Evolutionary conservation across 2,888 invertebrate genomes (phyloP).

Genomic region (Catocala nupta): DNA sequence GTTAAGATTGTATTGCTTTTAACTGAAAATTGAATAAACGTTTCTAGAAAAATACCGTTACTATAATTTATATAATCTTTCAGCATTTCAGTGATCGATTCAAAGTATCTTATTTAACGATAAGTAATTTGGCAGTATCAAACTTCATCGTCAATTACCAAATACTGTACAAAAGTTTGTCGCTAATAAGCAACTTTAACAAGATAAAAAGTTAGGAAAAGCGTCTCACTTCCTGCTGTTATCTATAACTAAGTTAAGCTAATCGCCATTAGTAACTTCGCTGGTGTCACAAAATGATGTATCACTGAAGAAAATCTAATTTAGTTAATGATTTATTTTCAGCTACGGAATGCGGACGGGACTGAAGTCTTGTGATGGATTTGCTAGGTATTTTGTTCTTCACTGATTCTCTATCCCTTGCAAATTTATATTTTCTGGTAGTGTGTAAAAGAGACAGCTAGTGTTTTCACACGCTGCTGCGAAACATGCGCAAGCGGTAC

Average conservation of each 20-base stretch:
- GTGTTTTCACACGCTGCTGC: constrained; percentile 46
- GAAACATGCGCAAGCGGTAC: constrained; percentile 59
- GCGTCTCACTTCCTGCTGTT: constrained; percentile 7
- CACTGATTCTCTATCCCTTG: constrained; percentile 57
- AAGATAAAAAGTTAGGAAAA: constrained; percentile 22
- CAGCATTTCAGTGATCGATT: background rate
- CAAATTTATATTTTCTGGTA: constrained; percentile 42
- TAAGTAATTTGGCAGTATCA: background rate
- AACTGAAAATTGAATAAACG: background rate
- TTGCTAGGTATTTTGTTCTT: constrained; percentile 53
- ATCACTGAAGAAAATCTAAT: constrained; percentile 60
- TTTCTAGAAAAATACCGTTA: background rate
- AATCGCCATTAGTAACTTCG: constrained; percentile 49
- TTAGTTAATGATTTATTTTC: constrained; percentile 78
- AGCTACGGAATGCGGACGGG: constrained; percentile 74
- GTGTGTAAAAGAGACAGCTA: constrained; percentile 62
- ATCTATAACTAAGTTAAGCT: constrained; percentile 30
- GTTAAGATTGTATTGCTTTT: background rate
- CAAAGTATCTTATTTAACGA: background rate
- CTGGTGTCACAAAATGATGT: constrained; percentile 54
- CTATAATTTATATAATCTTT: background rate
- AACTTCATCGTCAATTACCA: background rate
- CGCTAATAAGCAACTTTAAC: constrained; percentile 10
- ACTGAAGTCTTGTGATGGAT: constrained; percentile 74
- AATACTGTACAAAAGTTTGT: background rate